Evolutionary conservation across 2,888 invertebrate species (phyloP).

Genomic region (Polymixis lichenea): DNA sequence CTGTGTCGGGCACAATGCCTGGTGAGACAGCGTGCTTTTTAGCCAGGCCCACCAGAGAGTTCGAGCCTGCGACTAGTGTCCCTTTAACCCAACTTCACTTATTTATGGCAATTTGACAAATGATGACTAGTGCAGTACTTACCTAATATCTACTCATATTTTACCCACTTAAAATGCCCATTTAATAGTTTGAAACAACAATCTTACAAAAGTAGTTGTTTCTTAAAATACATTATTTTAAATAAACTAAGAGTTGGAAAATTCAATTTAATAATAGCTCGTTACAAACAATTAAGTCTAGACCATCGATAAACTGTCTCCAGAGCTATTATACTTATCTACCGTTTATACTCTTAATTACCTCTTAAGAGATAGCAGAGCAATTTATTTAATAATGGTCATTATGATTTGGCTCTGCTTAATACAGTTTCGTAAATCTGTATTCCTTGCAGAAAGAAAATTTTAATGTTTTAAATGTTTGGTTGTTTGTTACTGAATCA

Average conservation of each 20-base stretch:
- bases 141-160: neutral
- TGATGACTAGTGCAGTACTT: neutral
- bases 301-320: constrained; percentile 40
- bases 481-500: too few species aligned
- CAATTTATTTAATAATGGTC: too few species aligned
- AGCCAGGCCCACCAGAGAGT: too few species aligned
- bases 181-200: neutral
- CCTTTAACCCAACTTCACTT: neutral
- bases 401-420: too few species aligned
- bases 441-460: too few species aligned
- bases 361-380: constrained; percentile 9
- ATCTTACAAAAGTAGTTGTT: neutral
- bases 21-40: too few species aligned
- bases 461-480: too few species aligned
- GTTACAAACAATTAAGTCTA: constrained; percentile 29
- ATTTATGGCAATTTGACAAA: neutral
- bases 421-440: too few species aligned
- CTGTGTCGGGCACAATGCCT: too few species aligned
- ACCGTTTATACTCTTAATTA: constrained; percentile 18
- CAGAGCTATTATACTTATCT: neutral
- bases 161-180: constrained; percentile 3
- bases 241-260: neutral
- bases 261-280: neutral
- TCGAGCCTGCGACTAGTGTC: too few species aligned
- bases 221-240: constrained; percentile 7